Evolutionary conservation across 2,113 vertebrate species (phyloP), one percentile per base, ranked within the genome.

Genomic region (Gambusia holbrooki): DNA sequence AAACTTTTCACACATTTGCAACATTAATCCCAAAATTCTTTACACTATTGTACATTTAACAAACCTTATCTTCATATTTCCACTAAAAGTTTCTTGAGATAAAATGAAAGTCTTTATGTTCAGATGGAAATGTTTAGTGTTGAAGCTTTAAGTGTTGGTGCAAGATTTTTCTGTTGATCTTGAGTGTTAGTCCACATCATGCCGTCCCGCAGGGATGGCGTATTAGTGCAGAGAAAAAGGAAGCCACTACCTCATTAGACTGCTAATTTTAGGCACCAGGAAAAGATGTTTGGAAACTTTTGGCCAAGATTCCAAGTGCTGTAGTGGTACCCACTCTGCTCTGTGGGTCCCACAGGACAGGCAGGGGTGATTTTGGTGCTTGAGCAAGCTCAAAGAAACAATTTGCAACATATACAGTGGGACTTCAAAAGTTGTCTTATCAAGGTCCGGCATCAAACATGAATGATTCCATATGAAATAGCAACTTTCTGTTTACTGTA

Each of bases 391-490:
- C 92, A 94, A 93, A 94, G 93, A 93, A 95, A 92, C 89, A 89
- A 92, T 94, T 94, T 94, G 87, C 87, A 94, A 90, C 90, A 91
- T 94, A 94, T 94, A 93, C 93, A 95, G 83, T 85, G 82, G 84
- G 84, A 95, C 94, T 95, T 95, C 94, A 95, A 95, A 95, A 93
- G 94, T 94, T 94, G 89, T 89, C 90, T 95, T 95, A 95, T 95
- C 95, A n/a, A 82, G 85, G 85, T 81, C 91, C 82, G 92, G 87
- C 93, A 95, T 95, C 94, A 88, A 84, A 93, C 92, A 92, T 93
- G 93, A 95, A 93, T 94, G 93, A 95, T 94, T 94, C 93, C 95
- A 94, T 94, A 95, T 95, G 94, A 95, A 95, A 95, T 84, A 94
- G 92, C 95, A 95, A 90, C 82, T 92, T 91, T 94, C 88, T 93